phyloP scores from a whole-genome alignment of 2,797 vertebrate genomes.

The Falco cherrug region DNA sequence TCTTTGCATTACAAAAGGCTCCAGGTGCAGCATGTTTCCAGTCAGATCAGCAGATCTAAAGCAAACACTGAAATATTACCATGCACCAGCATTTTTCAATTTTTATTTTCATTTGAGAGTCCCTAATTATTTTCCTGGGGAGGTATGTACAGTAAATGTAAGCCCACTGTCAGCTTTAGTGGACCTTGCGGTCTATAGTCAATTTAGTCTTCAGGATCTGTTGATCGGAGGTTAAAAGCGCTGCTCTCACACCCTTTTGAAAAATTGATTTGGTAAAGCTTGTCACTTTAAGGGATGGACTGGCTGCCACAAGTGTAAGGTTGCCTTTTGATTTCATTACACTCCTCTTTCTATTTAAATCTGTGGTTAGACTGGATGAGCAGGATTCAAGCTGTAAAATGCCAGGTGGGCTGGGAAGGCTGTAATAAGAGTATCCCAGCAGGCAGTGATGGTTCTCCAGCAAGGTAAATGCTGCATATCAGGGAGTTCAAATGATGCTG shows the following conservation, averaged over 20 bases:
- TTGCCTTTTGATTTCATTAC: not conserved
- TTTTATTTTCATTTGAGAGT: not conserved
- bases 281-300: not conserved
- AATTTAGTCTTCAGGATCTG: not conserved
- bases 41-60: not conserved
- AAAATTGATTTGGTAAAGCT: not conserved
- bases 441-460: not conserved
- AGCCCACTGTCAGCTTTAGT: not conserved
- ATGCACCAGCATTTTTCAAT: not conserved
- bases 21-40: not conserved
- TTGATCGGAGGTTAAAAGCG: not conserved
- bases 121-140: not conserved
- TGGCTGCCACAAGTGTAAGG: not conserved
- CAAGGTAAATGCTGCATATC: not conserved
- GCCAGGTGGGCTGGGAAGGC: not conserved
- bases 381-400: constrained; percentile 4
- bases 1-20: not conserved
- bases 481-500: not conserved
- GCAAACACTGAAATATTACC: not conserved
- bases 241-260: not conserved
- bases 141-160: not conserved
- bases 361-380: not conserved
- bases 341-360: not conserved
- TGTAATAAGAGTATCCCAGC: not conserved
- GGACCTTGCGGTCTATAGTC: not conserved